These are phyloP conservation scores for Drosophila ohnishii DNA, from an alignment of 1,140 invertebrate genomes.

Conservation along the genomic window DNA sequence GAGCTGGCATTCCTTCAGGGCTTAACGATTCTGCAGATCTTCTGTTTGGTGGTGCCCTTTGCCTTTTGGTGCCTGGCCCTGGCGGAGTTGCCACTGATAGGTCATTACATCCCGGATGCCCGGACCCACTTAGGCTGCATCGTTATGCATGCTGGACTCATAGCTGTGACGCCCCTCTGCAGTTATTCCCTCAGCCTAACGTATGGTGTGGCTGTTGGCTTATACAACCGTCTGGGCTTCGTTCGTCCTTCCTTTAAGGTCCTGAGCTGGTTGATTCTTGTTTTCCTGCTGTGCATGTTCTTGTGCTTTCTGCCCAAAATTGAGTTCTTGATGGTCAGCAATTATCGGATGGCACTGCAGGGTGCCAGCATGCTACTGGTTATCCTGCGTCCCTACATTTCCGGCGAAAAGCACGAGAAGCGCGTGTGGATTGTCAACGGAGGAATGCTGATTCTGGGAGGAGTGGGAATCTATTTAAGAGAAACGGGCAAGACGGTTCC, in stretches of 20 bases:
- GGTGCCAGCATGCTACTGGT: slow-evolving; percentile 45
- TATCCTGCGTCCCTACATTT: slow-evolving; percentile 51
- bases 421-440: slow-evolving; percentile 47
- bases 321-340: slow-evolving; percentile 81
- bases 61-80: slow-evolving; percentile 51
- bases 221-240: slow-evolving; percentile 41
- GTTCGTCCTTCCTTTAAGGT: slow-evolving; percentile 24
- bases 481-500: slow-evolving; percentile 73
- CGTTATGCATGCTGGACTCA: slow-evolving; percentile 36
- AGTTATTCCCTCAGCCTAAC: slow-evolving; percentile 34
- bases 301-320: slow-evolving; percentile 88
- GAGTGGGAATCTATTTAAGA: slow-evolving; percentile 36
- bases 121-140: slow-evolving; percentile 41
- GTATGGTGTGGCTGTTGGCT: slow-evolving; percentile 26
- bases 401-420: slow-evolving; percentile 25
- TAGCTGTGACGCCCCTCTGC: slow-evolving; percentile 59
- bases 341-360: slow-evolving; percentile 84
- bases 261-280: slow-evolving; percentile 41
- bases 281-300: slow-evolving; percentile 76
- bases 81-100: slow-evolving; percentile 15
- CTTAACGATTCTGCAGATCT: slow-evolving; percentile 27
- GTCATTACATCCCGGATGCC: neutral
- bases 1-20: slow-evolving; percentile 48
- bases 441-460: slow-evolving; percentile 28
- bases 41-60: slow-evolving; percentile 69